Percentiles rank a stretch among this genome's conserved stretches.
Conservation (phyloP, 2,797 vertebrate genomes). For the Gallinago stenura region DNA sequence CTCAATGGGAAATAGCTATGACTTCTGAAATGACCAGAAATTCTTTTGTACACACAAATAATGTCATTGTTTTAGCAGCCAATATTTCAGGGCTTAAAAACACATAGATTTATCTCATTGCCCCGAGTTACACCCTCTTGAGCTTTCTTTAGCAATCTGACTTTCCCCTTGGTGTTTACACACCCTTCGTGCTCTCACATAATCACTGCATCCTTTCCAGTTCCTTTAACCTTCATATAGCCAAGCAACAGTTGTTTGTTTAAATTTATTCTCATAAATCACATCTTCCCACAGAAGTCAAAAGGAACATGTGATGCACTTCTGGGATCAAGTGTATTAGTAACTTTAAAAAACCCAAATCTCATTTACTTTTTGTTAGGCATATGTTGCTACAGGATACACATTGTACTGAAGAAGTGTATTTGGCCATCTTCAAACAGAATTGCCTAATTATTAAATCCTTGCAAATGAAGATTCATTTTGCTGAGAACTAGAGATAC, state of each 20-base stretch:
- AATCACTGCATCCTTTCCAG: not conserved
- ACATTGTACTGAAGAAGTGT: not conserved
- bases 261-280: conserved; percentile 31
- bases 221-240: not conserved
- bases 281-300: conserved; percentile 25
- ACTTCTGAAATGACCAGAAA: not conserved
- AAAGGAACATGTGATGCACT: not conserved
- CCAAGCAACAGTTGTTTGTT: conserved; percentile 40
- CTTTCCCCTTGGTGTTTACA: conserved; percentile 50
- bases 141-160: conserved; percentile 10
- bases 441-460: conserved; percentile 8
- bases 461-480: not conserved
- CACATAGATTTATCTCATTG: conserved; percentile 39
- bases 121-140: conserved; percentile 38
- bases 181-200: conserved; percentile 42
- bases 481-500: not conserved
- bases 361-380: not conserved
- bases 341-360: not conserved
- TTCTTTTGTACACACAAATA: conserved; percentile 12
- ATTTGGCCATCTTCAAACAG: conserved; percentile 3
- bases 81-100: conserved; percentile 29
- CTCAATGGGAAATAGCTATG: not conserved
- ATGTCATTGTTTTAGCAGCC: not conserved
- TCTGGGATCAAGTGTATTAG: not conserved
- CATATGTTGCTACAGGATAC: not conserved